Percentiles rank a stretch among this genome's conserved stretches.
phyloP scores from a whole-genome alignment of 2,888 invertebrate species.

The Drosophila macrospina region DNA sequence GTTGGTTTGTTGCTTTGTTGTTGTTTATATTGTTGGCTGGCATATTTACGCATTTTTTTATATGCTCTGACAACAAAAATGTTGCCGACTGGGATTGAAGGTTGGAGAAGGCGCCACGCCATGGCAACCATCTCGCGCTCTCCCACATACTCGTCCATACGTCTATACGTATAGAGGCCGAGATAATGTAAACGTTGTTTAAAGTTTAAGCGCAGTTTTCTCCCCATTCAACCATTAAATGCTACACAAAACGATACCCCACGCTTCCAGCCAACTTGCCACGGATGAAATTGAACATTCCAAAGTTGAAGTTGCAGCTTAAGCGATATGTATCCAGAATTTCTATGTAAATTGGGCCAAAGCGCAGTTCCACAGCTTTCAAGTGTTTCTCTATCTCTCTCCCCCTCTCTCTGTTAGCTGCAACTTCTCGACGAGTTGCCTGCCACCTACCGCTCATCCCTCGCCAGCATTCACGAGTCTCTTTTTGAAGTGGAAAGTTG shows the following conservation, averaged over 20 bases:
- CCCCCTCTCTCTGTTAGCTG: background rate
- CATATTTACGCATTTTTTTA: slow-evolving; percentile 76
- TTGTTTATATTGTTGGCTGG: slow-evolving; percentile 54
- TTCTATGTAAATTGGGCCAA: slow-evolving; percentile 51
- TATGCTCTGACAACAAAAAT: slow-evolving; percentile 47
- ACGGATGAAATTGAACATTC: slow-evolving; percentile 69
- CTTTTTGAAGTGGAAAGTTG: slow-evolving; percentile 34
- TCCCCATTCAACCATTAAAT: slow-evolving; percentile 62
- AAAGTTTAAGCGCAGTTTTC: slow-evolving; percentile 69
- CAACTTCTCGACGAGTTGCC: slow-evolving; percentile 17
- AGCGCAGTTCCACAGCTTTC: slow-evolving; percentile 27
- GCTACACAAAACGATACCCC: slow-evolving; percentile 54
- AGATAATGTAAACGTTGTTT: slow-evolving; percentile 78
- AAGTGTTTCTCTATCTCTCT: slow-evolving; percentile 8
- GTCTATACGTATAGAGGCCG: slow-evolving; percentile 21
- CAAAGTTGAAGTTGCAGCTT: slow-evolving; percentile 32
- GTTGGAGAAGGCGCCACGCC: slow-evolving; percentile 21
- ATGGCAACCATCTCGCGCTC: slow-evolving; percentile 6
- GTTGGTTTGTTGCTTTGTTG: slow-evolving; percentile 12
- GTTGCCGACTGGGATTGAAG: slow-evolving; percentile 54
- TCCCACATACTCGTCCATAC: slow-evolving; percentile 4
- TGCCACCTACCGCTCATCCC: background rate
- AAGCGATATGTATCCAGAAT: slow-evolving; percentile 14
- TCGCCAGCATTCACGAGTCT: slow-evolving; percentile 42
- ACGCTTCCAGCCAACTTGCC: slow-evolving; percentile 23